A percentile compares a stretch with the other conserved stretches of the same genome.
Conservation (phyloP, 2,888 invertebrate species). For the Nymphalis urticae region DNA sequence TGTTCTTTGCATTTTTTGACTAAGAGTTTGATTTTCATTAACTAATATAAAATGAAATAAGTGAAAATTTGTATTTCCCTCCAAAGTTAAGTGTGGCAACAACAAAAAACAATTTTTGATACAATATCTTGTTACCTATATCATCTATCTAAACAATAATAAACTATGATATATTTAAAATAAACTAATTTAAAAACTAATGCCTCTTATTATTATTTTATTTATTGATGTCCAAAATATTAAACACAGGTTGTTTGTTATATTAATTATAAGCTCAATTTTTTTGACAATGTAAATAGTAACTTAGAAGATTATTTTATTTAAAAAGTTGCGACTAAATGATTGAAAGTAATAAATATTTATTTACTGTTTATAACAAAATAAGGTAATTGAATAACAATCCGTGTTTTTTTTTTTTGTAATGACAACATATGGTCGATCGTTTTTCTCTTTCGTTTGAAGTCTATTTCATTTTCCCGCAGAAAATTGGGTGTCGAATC, state of each 20-base stretch:
- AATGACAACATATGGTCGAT: conserved; percentile 65
- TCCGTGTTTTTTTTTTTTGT: conserved; percentile 50
- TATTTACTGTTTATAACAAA: neutral
- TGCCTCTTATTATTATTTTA: too few species aligned
- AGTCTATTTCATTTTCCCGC: conserved; percentile 80
- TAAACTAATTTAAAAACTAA: too few species aligned
- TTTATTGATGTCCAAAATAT: too few species aligned
- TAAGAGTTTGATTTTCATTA: neutral
- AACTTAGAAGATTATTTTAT: too few species aligned
- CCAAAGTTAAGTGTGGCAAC: conserved; percentile 33
- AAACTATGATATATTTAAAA: too few species aligned
- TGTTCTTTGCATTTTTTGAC: neutral
- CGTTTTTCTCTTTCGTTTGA: conserved; percentile 75
- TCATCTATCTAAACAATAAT: too few species aligned
- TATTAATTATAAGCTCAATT: too few species aligned
- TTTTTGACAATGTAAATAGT: too few species aligned
- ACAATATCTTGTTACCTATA: neutral
- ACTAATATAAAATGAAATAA: neutral
- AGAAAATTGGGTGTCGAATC: conserved; percentile 83
- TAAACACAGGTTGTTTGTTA: too few species aligned
- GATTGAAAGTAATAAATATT: neutral
- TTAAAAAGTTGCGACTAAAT: too few species aligned
- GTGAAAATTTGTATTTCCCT: conserved; percentile 39
- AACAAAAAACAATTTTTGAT: conserved; percentile 14
- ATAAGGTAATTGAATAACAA: neutral